phyloP scores from a whole-genome alignment of 2,113 vertebrate genomes.

The Notarius quadriscutis region DNA sequence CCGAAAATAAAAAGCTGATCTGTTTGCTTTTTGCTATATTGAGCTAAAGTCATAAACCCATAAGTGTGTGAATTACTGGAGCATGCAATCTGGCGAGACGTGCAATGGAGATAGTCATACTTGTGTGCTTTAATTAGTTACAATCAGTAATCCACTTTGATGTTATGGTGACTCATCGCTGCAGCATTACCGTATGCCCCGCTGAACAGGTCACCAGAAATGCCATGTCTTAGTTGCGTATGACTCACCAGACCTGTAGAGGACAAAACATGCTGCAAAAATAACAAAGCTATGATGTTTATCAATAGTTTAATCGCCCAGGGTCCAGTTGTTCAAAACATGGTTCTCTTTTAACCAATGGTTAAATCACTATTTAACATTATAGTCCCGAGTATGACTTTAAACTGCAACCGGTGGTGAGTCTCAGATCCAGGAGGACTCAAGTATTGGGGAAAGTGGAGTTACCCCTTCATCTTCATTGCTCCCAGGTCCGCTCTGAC shows the following conservation, averaged over 20 bases:
- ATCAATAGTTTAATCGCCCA: conserved; percentile 18
- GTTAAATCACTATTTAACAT: no score
- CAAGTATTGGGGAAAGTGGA: no score
- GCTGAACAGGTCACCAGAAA: conserved; percentile 8
- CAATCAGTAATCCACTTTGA: background rate
- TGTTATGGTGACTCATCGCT: conserved; percentile 16
- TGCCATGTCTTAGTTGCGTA: background rate
- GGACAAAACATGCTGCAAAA: background rate
- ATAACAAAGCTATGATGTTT: background rate
- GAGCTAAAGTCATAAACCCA: background rate
- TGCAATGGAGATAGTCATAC: background rate
- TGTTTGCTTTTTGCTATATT: background rate
- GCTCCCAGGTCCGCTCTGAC: no score
- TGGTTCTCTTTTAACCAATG: no score
- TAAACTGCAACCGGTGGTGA: no score
- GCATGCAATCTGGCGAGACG: background rate
- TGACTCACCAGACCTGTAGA: conserved; percentile 4
- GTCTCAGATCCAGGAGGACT: no score
- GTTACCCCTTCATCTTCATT: no score
- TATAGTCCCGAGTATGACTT: no score
- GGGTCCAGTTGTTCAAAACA: no score
- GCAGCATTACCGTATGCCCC: background rate
- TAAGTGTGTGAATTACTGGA: background rate
- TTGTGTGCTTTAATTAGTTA: conserved; percentile 17
- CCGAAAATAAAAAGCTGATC: background rate